Evolutionary conservation across 2,113 vertebrate genomes (phyloP).

Genomic region (Dunckerocampus dactyliophorus): DNA sequence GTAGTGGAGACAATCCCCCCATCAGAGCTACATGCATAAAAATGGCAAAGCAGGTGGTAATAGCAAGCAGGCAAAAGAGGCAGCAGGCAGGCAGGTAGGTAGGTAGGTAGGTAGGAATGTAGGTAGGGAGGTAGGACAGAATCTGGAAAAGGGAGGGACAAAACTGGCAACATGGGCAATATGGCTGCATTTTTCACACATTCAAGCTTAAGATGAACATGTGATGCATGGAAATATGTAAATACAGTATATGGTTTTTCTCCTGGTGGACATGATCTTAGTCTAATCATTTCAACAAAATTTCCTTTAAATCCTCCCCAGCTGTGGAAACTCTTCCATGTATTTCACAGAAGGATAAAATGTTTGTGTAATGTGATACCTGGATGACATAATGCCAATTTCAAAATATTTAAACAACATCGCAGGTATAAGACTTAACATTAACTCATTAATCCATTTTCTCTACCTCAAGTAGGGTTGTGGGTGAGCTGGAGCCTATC

Average conservation of each 20-base stretch:
- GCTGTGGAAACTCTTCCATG: neutral
- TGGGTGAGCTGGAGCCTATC: too few species aligned
- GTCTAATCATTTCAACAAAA: neutral
- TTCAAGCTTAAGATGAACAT: conserved; percentile 44
- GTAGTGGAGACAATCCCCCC: conserved; percentile 54
- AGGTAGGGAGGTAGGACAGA: conserved; percentile 67
- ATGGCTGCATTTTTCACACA: conserved; percentile 69
- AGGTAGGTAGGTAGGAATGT: conserved; percentile 74
- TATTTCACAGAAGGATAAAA: neutral
- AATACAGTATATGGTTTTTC: conserved; percentile 1
- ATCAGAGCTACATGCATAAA: conserved; percentile 71
- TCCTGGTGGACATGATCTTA: neutral
- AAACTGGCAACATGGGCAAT: conserved; percentile 74
- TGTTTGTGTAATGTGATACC: neutral
- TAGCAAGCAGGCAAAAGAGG: conserved; percentile 81
- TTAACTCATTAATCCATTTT: neutral
- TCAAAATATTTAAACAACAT: neutral
- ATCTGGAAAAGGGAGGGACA: conserved; percentile 68
- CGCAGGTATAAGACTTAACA: neutral
- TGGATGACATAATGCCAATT: neutral
- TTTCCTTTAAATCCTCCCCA: neutral
- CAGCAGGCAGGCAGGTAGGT: conserved; percentile 75
- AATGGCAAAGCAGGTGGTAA: conserved; percentile 79
- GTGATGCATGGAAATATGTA: conserved; percentile 21
- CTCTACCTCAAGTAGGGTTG: neutral